These are phyloP conservation scores for Spinibarbus caldwelli DNA, from an alignment of 2,797 vertebrate genomes.

Conservation along the genomic window DNA sequence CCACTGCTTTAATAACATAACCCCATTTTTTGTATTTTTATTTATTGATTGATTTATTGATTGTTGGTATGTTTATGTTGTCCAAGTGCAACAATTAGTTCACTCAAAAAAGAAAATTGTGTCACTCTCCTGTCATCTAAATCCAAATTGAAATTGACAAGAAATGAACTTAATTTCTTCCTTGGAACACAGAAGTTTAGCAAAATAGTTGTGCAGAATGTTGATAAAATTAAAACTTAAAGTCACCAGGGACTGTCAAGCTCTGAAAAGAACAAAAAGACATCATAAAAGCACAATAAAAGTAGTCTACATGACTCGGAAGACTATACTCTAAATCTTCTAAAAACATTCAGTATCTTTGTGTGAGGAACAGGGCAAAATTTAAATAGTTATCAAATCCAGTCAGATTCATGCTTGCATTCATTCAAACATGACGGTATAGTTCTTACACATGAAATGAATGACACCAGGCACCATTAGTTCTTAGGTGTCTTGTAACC, in stretches of 20 bases:
- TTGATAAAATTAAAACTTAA: background rate
- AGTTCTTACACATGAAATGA: background rate
- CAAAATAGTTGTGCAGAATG: background rate
- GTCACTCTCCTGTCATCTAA: background rate
- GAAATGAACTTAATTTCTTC: background rate
- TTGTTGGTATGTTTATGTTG: background rate
- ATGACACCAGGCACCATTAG: background rate
- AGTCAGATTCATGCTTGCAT: background rate
- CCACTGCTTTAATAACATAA: background rate
- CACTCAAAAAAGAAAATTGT: background rate
- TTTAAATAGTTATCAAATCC: background rate
- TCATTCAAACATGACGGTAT: background rate
- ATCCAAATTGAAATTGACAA: background rate
- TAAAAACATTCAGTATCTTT: background rate
- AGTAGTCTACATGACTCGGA: background rate
- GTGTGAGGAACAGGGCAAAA: background rate
- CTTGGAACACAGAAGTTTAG: background rate
- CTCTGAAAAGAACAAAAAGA: background rate
- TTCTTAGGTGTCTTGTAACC: background rate
- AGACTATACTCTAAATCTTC: background rate
- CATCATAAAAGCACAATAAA: slow-evolving; percentile 31
- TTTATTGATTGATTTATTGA: background rate
- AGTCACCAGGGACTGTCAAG: background rate
- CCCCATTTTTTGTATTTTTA: background rate
- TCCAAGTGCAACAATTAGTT: background rate